Percentiles rank a stretch among this genome's conserved stretches.
Conservation (phyloP, 2,797 vertebrate genomes). For the Phataginus tetradactyla region DNA sequence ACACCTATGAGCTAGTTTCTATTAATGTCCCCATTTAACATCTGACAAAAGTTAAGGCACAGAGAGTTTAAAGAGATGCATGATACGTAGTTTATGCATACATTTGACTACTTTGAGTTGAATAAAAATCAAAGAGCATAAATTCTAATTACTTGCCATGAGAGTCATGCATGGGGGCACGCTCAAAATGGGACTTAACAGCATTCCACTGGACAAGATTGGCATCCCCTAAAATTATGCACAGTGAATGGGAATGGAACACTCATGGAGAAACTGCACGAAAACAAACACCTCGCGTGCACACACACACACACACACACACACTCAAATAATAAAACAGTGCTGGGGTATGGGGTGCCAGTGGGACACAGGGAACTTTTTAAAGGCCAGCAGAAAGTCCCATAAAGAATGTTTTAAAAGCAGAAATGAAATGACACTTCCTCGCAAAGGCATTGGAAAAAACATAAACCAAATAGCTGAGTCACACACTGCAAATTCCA, state of each 20-base stretch:
- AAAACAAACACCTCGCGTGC: background rate
- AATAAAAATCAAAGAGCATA: constrained; percentile 16
- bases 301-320: background rate
- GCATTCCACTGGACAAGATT: background rate
- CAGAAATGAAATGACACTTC: constrained; percentile 52
- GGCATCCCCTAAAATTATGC: background rate
- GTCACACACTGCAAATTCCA: constrained; percentile 51
- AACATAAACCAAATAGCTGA: constrained; percentile 36
- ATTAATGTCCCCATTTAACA: background rate
- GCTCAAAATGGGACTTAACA: background rate
- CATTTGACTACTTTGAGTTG: constrained; percentile 7
- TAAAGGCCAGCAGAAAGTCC: background rate
- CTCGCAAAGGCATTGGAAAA: constrained; percentile 19
- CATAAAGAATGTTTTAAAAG: constrained; percentile 47
- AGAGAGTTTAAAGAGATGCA: background rate
- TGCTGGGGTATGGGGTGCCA: background rate
- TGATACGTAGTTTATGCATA: background rate
- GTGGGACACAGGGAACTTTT: background rate
- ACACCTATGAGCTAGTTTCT: background rate
- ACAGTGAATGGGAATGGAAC: background rate
- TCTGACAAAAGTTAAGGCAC: background rate
- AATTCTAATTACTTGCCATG: background rate
- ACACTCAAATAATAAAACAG: background rate
- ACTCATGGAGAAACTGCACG: background rate
- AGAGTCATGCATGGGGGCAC: background rate